Evolutionary conservation across 2,797 vertebrate genomes (phyloP), one percentile per base, ranked within the genome.

Genomic region (Lacerta bilineata): DNA sequence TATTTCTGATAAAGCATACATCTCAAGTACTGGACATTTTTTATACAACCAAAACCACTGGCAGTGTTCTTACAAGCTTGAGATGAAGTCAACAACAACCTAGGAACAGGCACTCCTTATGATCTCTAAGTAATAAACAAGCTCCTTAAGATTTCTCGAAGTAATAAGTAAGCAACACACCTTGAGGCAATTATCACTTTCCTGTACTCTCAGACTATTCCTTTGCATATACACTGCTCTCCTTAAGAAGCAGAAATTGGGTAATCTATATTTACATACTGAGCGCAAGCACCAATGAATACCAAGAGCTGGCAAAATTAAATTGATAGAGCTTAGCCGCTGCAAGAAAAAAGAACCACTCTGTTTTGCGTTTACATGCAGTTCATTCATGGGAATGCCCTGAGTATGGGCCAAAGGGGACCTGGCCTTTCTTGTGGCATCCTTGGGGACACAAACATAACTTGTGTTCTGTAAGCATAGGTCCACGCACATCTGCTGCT

Each of bases 291-390:
- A 80, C 93, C 39, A 2, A 39, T 80, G 92, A 83, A 36, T 84
- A 88, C 72, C 91, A 91, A 13, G 91, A 59, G 91, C 80, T 87
- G 90, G 55, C 80, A 93, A 93, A 90, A 36, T 74, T 74, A 74
- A 74, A 20, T 83, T 41, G 84, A 50, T 87, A 23, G 41, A 29
- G 36, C 59, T 90, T 88, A 86, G 61, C 80, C 82, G 85, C 94
- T 64, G 89, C 86, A 88, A 81, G 86, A 84, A 89, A 80, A 89
- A 85, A 36, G 90, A 89, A 85, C 88, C 43, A 91, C 39, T 85
- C 88, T 77, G 7, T 78, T 55, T 91, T 29, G 23, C 80, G 10
- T 80, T 43, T 84, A 83, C 6, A 25, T 81, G 18, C 86, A 90
- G 79, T 18, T 68, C 83, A 59, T 90, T 83, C 87, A 90, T 83